phyloP scores from a whole-genome alignment of 1,140 invertebrate species.

The Drosophila ambigua region DNA sequence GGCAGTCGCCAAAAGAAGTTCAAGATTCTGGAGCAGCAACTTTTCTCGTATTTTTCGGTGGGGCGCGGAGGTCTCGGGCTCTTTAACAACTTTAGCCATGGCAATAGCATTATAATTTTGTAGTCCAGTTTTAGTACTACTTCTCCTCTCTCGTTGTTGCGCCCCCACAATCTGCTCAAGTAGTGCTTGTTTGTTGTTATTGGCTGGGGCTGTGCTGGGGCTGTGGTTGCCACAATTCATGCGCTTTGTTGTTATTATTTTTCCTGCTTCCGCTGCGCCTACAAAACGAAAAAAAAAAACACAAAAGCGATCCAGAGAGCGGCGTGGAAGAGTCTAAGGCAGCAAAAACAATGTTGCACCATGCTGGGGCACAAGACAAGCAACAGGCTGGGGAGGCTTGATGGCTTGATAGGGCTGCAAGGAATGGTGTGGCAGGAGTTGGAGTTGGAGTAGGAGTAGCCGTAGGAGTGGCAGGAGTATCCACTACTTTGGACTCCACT shows the following conservation, averaged over 20 bases:
- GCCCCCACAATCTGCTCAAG: background rate
- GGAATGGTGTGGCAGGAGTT: constrained; percentile 11
- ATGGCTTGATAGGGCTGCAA: background rate
- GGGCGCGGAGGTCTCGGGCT: background rate
- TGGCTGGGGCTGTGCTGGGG: constrained; percentile 41
- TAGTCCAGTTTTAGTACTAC: constrained; percentile 48
- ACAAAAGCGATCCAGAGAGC: constrained; percentile 21
- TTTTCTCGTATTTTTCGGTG: background rate
- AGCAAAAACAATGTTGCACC: constrained; percentile 66
- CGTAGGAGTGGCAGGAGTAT: constrained; percentile 30
- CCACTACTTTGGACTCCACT: constrained; percentile 51
- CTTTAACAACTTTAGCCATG: constrained; percentile 16
- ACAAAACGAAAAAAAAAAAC: constrained; percentile 46
- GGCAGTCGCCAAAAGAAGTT: constrained; percentile 32
- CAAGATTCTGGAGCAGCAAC: constrained; percentile 17
- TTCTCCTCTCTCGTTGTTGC: constrained; percentile 25
- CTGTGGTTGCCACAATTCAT: constrained; percentile 64
- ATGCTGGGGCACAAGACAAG: constrained; percentile 60
- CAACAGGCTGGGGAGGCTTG: constrained; percentile 63
- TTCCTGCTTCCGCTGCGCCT: constrained; percentile 73
- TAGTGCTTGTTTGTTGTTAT: constrained; percentile 60
- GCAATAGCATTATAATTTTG: constrained; percentile 53
- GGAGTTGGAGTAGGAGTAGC: constrained; percentile 15
- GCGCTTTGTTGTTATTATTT: constrained; percentile 69
- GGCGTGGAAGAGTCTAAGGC: constrained; percentile 21